Percentiles rank a stretch among this genome's conserved stretches.
Conservation (phyloP, 2,113 vertebrate species). For the Asarcornis scutulata region DNA sequence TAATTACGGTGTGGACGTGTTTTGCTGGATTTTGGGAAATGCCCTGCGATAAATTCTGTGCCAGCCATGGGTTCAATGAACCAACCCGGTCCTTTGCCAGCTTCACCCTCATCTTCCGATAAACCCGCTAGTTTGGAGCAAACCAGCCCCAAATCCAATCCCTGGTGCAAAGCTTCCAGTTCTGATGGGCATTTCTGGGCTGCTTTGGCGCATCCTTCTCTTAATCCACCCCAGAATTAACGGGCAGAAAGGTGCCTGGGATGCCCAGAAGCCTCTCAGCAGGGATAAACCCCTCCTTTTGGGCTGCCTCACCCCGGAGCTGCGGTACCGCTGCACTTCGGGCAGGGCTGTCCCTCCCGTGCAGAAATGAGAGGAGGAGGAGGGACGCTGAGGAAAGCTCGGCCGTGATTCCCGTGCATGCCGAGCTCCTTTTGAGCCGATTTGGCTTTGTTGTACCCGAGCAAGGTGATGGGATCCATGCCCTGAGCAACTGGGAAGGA, state of each 20-base stretch:
- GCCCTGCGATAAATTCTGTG: not conserved
- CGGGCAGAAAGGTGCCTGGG: not conserved
- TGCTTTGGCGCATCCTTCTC: not conserved
- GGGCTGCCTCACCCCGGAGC: not conserved
- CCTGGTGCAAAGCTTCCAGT: rapidly evolving
- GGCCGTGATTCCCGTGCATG: rapidly evolving
- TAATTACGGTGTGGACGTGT: not conserved
- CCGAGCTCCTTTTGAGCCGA: not conserved
- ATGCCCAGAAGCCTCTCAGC: not conserved
- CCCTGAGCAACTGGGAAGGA: too few relatives aligned
- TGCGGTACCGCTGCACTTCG: not conserved
- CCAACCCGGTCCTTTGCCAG: not conserved
- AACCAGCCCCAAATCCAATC: not conserved
- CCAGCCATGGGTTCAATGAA: not conserved
- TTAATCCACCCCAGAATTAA: not conserved
- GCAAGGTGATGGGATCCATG: not conserved
- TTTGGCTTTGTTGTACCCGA: not conserved
- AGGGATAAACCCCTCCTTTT: not conserved
- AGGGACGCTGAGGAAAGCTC: not conserved
- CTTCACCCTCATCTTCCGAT: not conserved
- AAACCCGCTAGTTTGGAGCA: not conserved
- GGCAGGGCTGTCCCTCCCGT: not conserved
- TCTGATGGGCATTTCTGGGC: rapidly evolving
- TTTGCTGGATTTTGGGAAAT: not conserved
- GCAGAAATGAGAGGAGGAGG: not conserved